Evolutionary conservation across 2,113 vertebrate species (phyloP).

Genomic region (Axis porcinus): DNA sequence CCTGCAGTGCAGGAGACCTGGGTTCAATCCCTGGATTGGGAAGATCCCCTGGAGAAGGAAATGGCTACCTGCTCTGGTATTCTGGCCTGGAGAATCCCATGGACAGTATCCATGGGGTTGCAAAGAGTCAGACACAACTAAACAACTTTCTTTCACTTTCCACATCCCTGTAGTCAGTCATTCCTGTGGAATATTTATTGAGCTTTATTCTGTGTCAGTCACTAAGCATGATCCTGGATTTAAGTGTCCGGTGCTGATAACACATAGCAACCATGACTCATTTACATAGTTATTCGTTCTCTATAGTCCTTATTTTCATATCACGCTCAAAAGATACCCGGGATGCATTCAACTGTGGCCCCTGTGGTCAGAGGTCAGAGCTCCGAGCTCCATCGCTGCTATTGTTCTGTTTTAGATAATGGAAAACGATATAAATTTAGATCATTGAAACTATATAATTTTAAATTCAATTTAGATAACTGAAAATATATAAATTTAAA

Average conservation of each 20-base stretch:
- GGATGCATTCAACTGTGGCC: not conserved
- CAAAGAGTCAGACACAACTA: not conserved
- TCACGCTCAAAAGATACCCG: not conserved
- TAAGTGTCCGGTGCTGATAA: not conserved
- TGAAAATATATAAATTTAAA: not conserved
- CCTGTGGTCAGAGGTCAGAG: not conserved
- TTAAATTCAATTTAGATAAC: not conserved
- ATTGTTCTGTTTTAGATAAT: not conserved
- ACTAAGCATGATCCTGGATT: not conserved
- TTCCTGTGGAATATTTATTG: not conserved
- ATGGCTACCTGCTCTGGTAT: not conserved
- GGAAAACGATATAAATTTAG: not conserved
- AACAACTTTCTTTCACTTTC: not conserved
- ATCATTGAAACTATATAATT: not conserved
- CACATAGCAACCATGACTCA: not conserved
- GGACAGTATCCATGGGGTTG: not conserved
- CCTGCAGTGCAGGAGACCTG: fast-evolving
- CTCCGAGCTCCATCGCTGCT: not conserved
- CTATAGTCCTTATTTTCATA: not conserved
- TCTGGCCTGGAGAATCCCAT: not conserved
- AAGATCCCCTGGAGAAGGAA: not conserved
- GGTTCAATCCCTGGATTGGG: not conserved
- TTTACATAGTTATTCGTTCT: not conserved
- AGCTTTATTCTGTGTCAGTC: not conserved
- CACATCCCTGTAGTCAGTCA: not conserved